These are phyloP conservation scores for Synaphobranchus kaupii DNA, from an alignment of 2,797 vertebrate species.

Conservation along the genomic window DNA sequence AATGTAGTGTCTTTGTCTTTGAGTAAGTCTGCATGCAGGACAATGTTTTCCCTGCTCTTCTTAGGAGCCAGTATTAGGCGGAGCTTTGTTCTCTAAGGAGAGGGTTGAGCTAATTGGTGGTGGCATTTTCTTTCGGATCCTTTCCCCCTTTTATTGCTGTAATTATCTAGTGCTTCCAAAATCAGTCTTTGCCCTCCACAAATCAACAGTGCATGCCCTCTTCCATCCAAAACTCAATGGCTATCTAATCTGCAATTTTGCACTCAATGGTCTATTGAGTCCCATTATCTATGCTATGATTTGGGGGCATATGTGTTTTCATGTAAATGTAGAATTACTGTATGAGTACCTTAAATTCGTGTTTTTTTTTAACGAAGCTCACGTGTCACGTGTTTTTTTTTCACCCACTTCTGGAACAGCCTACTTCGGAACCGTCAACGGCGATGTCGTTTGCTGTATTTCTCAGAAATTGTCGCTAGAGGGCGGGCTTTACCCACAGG, in stretches of 20 bases:
- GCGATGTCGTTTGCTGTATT: background rate
- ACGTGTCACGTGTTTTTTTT: too few relatives aligned
- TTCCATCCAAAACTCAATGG: background rate
- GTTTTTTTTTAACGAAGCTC: background rate
- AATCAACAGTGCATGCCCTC: background rate
- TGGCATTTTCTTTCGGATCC: conserved; percentile 8
- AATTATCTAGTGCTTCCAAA: conserved; percentile 5
- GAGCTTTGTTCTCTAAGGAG: conserved; percentile 4
- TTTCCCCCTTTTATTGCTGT: conserved; percentile 2
- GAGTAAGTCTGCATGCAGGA: background rate
- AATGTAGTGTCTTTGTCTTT: background rate
- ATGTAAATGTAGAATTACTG: background rate
- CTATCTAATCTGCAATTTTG: background rate
- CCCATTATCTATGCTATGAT: conserved; percentile 2
- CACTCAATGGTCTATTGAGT: background rate
- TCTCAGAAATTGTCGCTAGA: conserved; percentile 45
- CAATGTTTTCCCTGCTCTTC: background rate
- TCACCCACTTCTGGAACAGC: background rate
- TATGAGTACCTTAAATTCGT: background rate
- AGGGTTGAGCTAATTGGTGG: background rate
- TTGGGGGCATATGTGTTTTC: background rate
- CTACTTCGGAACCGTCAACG: background rate
- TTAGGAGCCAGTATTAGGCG: background rate
- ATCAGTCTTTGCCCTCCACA: conserved; percentile 1
- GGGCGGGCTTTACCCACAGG: conserved; percentile 42